Base-by-base conservation (phyloP, 2,113 vertebrate genomes). In the Bubalus kerabau region DNA sequence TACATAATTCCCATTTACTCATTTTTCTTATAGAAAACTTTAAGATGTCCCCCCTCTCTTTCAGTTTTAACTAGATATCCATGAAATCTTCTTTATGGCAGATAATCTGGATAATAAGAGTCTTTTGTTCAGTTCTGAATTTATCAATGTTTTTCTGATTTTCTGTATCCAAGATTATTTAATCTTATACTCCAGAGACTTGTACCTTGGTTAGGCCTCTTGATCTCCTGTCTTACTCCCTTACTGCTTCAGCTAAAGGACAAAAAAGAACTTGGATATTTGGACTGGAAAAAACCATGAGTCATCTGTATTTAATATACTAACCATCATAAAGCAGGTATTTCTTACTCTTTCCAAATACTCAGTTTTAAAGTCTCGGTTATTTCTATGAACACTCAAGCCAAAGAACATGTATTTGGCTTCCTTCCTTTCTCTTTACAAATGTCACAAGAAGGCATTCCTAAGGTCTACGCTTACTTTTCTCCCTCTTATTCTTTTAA, bases 261-360 rank as follows among this genome's bases (percentile, higher is more conserved):
- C 8, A 50, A 78, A 97, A 59, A 64, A 90, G n/a, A 96, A 90
- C 3, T 64, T 87, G 85, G 67, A 95, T 89, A 81, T 74, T 48
- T 94, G 50, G 43, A 80, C 28, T n/a, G 13, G 60, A 94, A 94
- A 94, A 94, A 95, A 30, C 13, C 30, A 59, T 64, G 59, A 82
- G 15, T 91, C 90, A 91, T 96, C 67, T 95, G 86, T 91, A 71
- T 91, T 98, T 92, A 95, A 90, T 90, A 85, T 3, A 81, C 9
- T 76, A 36, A 76, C 82, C 81, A 92, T 94, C 82, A 95, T 60
- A 95, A 87, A 96, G 36, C 83, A 91, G 30, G 43, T 60, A 88
- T 97, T 67, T 94, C 87, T 96, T 93, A 74, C 28, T 94, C 64
- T 86, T 93, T 92, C 67, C 91, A 96, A 94, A 90, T 87, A 50